Evolutionary conservation across 2,113 vertebrate species (phyloP), one percentile per base, ranked within the genome.

Genomic region (Nannospalax galili): DNA sequence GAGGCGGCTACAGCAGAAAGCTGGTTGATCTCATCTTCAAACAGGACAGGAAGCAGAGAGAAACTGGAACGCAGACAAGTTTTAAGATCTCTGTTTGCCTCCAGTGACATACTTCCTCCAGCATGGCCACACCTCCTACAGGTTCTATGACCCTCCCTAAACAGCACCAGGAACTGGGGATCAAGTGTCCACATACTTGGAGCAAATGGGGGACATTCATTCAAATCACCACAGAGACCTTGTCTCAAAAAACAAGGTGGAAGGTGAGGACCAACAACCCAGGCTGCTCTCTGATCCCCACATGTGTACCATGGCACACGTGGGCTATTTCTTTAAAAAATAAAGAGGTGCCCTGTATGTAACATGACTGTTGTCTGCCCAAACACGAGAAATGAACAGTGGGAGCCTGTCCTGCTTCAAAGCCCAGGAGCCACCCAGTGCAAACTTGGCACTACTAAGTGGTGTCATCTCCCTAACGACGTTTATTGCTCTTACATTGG

Each of bases 401-500:
- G 92, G 73, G 84, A 9, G 62, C 56, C 95, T 75, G 95, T 93
- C 90, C 94, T 75, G 84, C 97, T 97, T 97, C 96, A 95, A 96
- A 95, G 96, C 97, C 96, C 92, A 95, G 96, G 95, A 97, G 95
- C 96, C 96, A 96, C 93, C 93, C 95, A 95, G 95, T 67, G 94
- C 97, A 96, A 97, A 96, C 97, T 96, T 92, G 84, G 88, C 89
- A 88, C 95, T 96, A 95, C 96, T 96, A 0, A 4, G 65, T 84
- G 60, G 93, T 96, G 94, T 91, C 93, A 69, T 97, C 97, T 96
- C 97, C 97, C 97, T 95, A 93, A 92, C 93, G 95, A 96, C 75
- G 42, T 90, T 48, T 93, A 94, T 95, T 96, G 95, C 97, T 97
- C 97, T 95, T 93, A 96, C 97, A 91, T 79, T 96, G 94, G 94